Base-by-base conservation (phyloP, 2,888 invertebrate species). In the Geophilus truncorum region DNA sequence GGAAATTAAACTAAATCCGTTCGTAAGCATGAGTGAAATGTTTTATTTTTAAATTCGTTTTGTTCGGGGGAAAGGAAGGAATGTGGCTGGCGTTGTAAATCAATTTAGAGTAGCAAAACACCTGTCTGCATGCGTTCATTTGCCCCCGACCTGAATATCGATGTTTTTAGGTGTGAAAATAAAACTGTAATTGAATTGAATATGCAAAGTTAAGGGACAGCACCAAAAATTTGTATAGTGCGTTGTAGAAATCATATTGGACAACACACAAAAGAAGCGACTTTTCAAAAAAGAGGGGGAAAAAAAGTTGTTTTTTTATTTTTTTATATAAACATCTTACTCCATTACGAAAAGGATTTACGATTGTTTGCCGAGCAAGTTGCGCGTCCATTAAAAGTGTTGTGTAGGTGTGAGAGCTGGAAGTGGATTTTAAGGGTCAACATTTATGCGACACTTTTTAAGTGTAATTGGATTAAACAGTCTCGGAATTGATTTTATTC, bases 51-150 rank as follows among this genome's bases (percentile, higher is more conserved):
- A 9, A n/a, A 51, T 9, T 12, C 12, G 51, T 51, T 4, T 51
- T 7, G 34, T 34, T 34, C 9, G 34, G 51, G 5, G 4, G 21
- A 57, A 18, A 57, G 21, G 21, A 57, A 2, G 7, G 21, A 12
- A 40, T 12, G 40, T 40, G 51, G 51, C 1, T 45, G 3, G 51
- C 7, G n/a, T n/a, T 25, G 28, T 0, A 70, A 70, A 70, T 70
- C 70, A 70, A 23, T 70, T 70, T 70, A 70, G 70, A 70, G 28
- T 70, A 28, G 28, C 23, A 70, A 70, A 70, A 70, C 70, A 70
- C 70, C 70, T 70, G 70, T 51, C 70, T 70, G 70, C 70, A 28
- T 28, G 25, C 28, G 12, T 70, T 70, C 70, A 25, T 70, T 70
- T 70, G 70, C 15, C 28, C 57, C 28, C 70, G 25, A 70, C 70